A percentile compares a stretch with the other conserved stretches of the same genome.
Evolutionary conservation across 2,113 vertebrate genomes (phyloP).

Genomic region (Hippocampus zosterae): DNA sequence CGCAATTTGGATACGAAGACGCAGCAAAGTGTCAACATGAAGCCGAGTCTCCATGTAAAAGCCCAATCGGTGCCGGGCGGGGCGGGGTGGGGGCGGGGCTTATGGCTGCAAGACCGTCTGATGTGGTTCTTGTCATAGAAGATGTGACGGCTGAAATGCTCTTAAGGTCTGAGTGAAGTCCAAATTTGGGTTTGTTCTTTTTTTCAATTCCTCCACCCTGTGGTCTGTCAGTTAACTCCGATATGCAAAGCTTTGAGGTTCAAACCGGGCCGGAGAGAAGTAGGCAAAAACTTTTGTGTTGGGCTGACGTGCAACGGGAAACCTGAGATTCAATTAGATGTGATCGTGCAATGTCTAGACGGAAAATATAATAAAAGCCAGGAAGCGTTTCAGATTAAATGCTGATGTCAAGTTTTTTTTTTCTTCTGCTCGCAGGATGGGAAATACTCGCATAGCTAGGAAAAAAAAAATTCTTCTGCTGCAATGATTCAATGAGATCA

Average conservation of each 20-base stretch:
- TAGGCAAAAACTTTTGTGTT: background rate
- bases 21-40: no score
- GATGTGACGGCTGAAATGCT: background rate
- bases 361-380: conserved; percentile 15
- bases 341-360: background rate
- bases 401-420: background rate
- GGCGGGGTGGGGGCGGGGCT: conserved; percentile 54
- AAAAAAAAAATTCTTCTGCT: background rate
- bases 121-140: conserved; percentile 25
- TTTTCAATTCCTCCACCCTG: background rate
- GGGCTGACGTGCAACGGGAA: conserved; percentile 1
- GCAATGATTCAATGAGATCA: background rate
- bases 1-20: no score
- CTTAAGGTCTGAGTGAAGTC: background rate
- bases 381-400: background rate
- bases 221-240: background rate
- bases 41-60: conserved; percentile 48
- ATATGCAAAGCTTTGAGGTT: background rate
- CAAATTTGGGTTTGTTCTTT: background rate
- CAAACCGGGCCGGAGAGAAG: background rate
- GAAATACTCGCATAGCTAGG: background rate
- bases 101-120: conserved; percentile 60
- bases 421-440: background rate
- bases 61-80: conserved; percentile 53
- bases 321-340: background rate